Percentiles rank a stretch among this genome's conserved stretches.
These are phyloP conservation scores for Anastrepha obliqua DNA, from an alignment of 1,140 invertebrate species.

Conservation along the genomic window DNA sequence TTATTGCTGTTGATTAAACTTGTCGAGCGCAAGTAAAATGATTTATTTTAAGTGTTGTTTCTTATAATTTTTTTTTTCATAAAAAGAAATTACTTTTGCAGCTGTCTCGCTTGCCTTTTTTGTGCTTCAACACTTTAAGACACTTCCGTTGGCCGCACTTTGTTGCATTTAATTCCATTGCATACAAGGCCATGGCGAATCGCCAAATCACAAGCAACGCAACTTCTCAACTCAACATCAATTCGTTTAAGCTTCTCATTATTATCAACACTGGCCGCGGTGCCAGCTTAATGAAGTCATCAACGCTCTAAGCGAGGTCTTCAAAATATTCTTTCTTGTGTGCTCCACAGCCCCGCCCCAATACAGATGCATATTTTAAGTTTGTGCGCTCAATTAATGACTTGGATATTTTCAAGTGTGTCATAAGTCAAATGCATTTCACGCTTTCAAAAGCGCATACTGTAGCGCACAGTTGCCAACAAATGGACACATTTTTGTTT, in stretches of 20 bases:
- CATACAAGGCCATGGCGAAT: neutral
- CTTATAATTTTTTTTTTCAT: neutral
- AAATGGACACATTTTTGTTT: no score
- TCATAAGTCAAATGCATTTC: constrained; percentile 12
- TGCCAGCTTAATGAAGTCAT: neutral
- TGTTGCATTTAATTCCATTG: neutral
- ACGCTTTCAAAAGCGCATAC: neutral
- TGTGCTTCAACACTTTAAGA: neutral
- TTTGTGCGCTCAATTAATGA: constrained; percentile 6
- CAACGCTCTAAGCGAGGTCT: neutral
- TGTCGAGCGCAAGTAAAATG: neutral
- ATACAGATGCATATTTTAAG: no score
- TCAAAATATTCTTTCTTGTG: neutral
- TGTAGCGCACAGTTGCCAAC: neutral
- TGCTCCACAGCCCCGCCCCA: neutral
- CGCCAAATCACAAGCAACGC: neutral
- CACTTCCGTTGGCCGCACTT: neutral
- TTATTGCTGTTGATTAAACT: neutral
- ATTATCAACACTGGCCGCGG: neutral
- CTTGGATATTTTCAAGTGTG: constrained; percentile 32
- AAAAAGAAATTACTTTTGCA: neutral
- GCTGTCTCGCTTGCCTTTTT: neutral
- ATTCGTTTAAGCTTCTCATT: neutral
- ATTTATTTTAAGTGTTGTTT: neutral
- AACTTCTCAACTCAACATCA: neutral